phyloP scores from a whole-genome alignment of 2,888 invertebrate genomes.

The Lampropteryx suffumata region DNA sequence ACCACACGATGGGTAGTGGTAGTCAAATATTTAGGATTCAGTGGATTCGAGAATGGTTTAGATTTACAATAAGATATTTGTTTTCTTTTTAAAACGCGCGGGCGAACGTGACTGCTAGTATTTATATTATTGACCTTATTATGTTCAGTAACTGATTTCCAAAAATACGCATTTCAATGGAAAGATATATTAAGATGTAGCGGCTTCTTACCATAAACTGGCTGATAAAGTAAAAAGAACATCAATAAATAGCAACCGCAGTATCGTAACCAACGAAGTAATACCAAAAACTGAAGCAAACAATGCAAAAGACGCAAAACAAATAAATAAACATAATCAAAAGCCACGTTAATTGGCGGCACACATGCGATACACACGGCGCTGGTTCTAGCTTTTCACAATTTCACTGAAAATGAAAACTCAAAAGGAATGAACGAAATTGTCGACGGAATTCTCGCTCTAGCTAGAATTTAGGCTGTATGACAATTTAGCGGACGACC shows the following conservation, averaged over 20 bases:
- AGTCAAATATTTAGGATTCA: too few relatives aligned
- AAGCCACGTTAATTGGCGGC: constrained; percentile 31
- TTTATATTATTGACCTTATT: too few relatives aligned
- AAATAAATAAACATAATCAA: constrained; percentile 30
- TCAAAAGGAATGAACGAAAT: constrained; percentile 30
- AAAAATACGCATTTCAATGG: too few relatives aligned
- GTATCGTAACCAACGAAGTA: constrained; percentile 7
- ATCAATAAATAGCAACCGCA: constrained; percentile 3
- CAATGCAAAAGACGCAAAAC: constrained; percentile 23
- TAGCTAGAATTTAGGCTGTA: constrained; percentile 6
- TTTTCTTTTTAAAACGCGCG: too few relatives aligned
- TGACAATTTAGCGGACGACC: constrained; percentile 11
- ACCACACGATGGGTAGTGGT: too few relatives aligned
- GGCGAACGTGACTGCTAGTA: too few relatives aligned
- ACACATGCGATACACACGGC: constrained; percentile 24
- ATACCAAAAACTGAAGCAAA: constrained; percentile 12
- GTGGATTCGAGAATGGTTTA: too few relatives aligned
- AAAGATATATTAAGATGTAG: too few relatives aligned
- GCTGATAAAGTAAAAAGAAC: too few relatives aligned
- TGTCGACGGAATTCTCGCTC: constrained; percentile 29
- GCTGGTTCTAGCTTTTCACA: constrained; percentile 24
- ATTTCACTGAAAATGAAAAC: constrained; percentile 31
- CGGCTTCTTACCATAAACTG: too few relatives aligned
- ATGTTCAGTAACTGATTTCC: too few relatives aligned
- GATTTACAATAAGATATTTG: too few relatives aligned